Conservation (phyloP, 2,797 vertebrate genomes). For the Vireo griseus region DNA sequence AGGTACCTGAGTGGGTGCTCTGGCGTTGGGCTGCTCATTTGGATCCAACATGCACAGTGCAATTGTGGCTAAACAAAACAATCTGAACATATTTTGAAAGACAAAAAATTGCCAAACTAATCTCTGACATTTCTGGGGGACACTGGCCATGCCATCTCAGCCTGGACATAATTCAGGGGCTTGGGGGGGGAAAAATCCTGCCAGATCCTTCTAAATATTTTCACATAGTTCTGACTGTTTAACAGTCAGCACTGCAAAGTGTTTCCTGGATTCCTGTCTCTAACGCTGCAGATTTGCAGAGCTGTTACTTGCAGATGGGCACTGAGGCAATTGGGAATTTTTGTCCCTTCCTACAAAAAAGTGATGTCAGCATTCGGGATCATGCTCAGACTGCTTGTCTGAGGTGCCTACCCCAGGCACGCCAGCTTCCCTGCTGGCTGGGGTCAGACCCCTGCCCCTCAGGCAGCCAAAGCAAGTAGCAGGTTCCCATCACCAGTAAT, state of each 20-base stretch:
- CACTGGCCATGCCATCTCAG: neutral
- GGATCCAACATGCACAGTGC: neutral
- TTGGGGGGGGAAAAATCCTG: fast-evolving
- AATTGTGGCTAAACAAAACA: neutral
- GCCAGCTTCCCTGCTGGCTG: neutral
- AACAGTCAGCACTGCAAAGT: neutral
- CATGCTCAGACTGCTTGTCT: fast-evolving
- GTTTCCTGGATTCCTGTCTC: neutral
- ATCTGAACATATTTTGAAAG: neutral
- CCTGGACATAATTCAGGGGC: neutral
- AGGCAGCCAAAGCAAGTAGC: neutral
- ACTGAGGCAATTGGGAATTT: neutral
- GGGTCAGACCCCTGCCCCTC: no score
- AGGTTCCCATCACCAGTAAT: neutral
- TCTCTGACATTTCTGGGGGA: neutral
- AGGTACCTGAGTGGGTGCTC: neutral
- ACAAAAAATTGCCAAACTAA: neutral
- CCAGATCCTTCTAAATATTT: neutral
- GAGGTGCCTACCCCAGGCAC: neutral
- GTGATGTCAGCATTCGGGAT: neutral
- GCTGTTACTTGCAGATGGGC: neutral
- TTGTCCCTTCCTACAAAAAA: neutral
- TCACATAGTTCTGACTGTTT: neutral
- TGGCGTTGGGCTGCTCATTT: neutral
- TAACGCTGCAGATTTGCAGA: fast-evolving